Base-by-base conservation (phyloP, 1,140 invertebrate species). In the Gerris buenoi region DNA sequence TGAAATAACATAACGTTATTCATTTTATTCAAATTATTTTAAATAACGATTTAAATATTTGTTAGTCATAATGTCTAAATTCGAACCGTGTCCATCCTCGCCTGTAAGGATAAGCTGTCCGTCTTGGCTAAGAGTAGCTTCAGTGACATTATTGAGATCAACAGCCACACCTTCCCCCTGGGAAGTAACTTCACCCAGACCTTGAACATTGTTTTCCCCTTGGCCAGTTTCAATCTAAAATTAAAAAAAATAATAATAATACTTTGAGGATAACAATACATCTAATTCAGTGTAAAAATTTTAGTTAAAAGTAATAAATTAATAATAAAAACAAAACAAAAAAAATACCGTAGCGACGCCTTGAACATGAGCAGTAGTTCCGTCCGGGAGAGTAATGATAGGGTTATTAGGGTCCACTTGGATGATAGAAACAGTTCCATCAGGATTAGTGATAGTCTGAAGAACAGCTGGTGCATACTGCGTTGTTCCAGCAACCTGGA, bases 371-470 rank as follows among this genome's bases (percentile, higher is more conserved):
- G 93, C 93, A 27, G 93, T 95, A 68, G 93, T 96, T 64, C 95
- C 95, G 79, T 97, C 95, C 1, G 93, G 90, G 75, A 97, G 81
- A 25, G 93, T 96, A 70, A 97, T 95, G 72, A 97, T 92, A 29
- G 93, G 90, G 78, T 91, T 93, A 73, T 88, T 92, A 56, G 93
- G 91, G 82, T 97, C 94, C 66, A 97, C 91, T 79, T 97, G 94
- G 70, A 97, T 95, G 65, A 97, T 88, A 27, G 93, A 96, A 61
- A 98, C 91, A 2, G 92, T 92, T 68, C 95, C 95, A 82, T 98
- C 95, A 2, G 93, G 89, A 81, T 97, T 97, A 70, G 91, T 94
- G 75, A 96, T 95, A 1, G 93, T 95, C 76, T 97, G 94, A 27
- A 97, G 84, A 73, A 97, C 90, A n/a, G 92, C 88, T 63, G 91